Conservation (phyloP, 2,113 vertebrate species). For the Megalops atlanticus region DNA sequence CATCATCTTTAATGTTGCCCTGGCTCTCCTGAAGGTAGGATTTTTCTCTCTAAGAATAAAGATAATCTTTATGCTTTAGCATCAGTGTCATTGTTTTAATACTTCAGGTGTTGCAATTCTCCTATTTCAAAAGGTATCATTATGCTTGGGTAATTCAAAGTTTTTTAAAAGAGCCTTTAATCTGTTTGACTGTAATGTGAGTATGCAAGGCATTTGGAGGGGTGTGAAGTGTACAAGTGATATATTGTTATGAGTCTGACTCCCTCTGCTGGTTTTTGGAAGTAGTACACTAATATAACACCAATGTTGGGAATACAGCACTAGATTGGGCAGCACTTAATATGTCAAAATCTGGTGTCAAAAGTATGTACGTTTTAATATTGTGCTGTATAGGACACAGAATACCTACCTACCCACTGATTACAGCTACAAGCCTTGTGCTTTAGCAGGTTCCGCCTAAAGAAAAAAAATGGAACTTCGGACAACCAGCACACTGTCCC, state of each 20-base stretch:
- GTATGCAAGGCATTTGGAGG: neutral
- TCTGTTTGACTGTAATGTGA: neutral
- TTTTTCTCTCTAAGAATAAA: constrained; percentile 21
- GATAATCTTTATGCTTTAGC: neutral
- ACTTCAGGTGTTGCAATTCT: neutral
- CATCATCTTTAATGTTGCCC: constrained; percentile 95
- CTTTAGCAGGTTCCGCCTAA: neutral
- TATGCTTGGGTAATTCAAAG: neutral
- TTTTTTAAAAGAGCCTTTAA: neutral
- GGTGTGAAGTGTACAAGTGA: neutral
- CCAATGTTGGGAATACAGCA: neutral
- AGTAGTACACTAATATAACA: neutral
- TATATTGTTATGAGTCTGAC: constrained; percentile 30
- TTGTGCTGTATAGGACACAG: neutral
- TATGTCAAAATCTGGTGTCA: too few relatives aligned
- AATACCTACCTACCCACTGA: neutral
- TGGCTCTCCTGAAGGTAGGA: constrained; percentile 94
- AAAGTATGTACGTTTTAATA: neutral
- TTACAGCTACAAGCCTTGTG: neutral
- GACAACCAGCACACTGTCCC: too few relatives aligned
- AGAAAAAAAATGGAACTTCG: too few relatives aligned
- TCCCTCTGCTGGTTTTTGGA: constrained; percentile 43
- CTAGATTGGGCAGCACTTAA: too few relatives aligned
- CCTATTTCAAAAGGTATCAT: neutral
- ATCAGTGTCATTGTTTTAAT: neutral